These are phyloP conservation scores for Rosalia funebris DNA, from an alignment of 2,888 invertebrate genomes.

Conservation along the genomic window DNA sequence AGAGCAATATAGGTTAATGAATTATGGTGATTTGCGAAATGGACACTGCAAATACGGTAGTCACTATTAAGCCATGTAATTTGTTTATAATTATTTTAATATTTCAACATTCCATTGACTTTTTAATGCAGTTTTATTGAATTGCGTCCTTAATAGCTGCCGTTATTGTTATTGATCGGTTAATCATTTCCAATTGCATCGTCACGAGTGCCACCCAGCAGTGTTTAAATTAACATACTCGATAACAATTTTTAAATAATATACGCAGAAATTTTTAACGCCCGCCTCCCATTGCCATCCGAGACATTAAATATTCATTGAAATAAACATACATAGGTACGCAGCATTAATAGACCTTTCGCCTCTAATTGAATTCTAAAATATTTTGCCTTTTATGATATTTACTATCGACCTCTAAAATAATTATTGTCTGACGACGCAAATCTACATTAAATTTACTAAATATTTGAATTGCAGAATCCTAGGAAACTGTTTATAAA, in stretches of 20 bases:
- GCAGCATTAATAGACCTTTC: neutral
- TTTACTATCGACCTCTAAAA: neutral
- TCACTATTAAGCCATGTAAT: slow-evolving; percentile 12
- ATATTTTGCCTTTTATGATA: neutral
- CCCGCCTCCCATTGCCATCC: neutral
- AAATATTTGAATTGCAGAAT: too few relatives aligned
- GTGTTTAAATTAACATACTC: neutral
- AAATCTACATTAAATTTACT: too few relatives aligned
- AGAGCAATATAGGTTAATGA: slow-evolving; percentile 23
- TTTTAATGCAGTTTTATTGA: slow-evolving; percentile 20
- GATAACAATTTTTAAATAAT: neutral
- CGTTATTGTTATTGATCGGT: slow-evolving; percentile 18
- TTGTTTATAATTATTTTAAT: slow-evolving; percentile 13
- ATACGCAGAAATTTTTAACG: neutral
- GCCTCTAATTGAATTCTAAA: neutral
- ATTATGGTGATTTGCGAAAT: slow-evolving; percentile 22
- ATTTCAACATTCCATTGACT: slow-evolving; percentile 10
- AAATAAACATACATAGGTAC: neutral
- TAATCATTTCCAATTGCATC: slow-evolving; percentile 18
- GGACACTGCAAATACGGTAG: slow-evolving; percentile 18
- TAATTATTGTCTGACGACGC: neutral
- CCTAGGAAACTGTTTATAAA: too few relatives aligned
- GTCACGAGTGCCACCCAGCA: slow-evolving; percentile 9
- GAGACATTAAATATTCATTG: neutral
- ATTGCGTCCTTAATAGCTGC: slow-evolving; percentile 6